Percentiles rank a stretch among this genome's conserved stretches.
phyloP scores from a whole-genome alignment of 2,888 invertebrate species.

The Temnothorax rugatulus region DNA sequence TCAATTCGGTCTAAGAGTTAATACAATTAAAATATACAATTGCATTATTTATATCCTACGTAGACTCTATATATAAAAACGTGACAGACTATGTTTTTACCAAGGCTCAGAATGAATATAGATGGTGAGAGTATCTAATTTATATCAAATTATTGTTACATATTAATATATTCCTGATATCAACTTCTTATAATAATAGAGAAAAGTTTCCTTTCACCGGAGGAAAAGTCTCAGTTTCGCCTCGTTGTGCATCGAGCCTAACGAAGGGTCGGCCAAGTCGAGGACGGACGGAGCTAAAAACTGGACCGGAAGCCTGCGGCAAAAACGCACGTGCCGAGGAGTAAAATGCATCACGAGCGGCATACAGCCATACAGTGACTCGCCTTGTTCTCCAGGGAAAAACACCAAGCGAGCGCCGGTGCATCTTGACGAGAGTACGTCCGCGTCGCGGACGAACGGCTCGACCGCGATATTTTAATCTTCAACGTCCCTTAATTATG shows the following conservation, averaged over 20 bases:
- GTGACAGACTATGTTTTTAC: background rate
- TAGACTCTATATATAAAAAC: background rate
- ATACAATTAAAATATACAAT: background rate
- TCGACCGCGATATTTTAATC: slow-evolving; percentile 19
- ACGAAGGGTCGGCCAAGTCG: slow-evolving; percentile 57
- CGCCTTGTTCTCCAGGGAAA: slow-evolving; percentile 69
- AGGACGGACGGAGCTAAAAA: slow-evolving; percentile 71
- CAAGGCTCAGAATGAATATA: background rate
- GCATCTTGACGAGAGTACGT: slow-evolving; percentile 35
- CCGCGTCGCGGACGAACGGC: background rate
- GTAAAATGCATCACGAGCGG: slow-evolving; percentile 67
- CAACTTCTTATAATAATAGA: slow-evolving; percentile 5
- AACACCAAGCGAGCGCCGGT: slow-evolving; percentile 20
- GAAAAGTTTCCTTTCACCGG: slow-evolving; percentile 10
- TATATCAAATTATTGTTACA: slow-evolving; percentile 3
- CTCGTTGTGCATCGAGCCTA: slow-evolving; percentile 57
- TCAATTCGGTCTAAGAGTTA: background rate
- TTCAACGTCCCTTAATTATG: slow-evolving; percentile 15
- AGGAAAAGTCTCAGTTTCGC: slow-evolving; percentile 51
- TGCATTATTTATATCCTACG: background rate
- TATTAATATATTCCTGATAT: background rate
- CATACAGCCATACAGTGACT: slow-evolving; percentile 70
- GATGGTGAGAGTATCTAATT: background rate
- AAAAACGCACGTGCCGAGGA: slow-evolving; percentile 76
- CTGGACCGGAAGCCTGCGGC: slow-evolving; percentile 79